Base-by-base conservation (phyloP, 2,888 invertebrate genomes). In the Pterostichus madidus region DNA sequence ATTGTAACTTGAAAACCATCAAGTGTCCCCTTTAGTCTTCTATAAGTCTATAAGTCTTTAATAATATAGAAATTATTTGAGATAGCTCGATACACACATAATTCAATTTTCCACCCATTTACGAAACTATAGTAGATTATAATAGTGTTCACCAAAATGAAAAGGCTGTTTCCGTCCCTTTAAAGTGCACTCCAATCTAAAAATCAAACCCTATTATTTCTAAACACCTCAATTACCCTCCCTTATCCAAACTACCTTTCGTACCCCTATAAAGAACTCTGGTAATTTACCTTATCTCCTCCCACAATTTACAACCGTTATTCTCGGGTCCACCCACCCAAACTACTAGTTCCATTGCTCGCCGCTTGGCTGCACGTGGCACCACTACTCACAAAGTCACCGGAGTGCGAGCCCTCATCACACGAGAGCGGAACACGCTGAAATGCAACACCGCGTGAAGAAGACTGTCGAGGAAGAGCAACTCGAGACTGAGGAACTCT, bases 221-320 rank as follows among this genome's bases (percentile, higher is more conserved):
- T 71, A 71, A 64, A 71, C 44, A 71, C 44, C 68, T 71, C 68
- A 71, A 71, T 71, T 71, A 44, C 56, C 17, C 44, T 71, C 64
- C 44, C 68, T 71, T 64, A 64, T 64, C 64, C 32, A 64, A 71
- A 71, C 15, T 17, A 56, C 15, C 68, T 17, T 71, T 71, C 44
- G 44, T 17, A 71, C 44, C 68, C 44, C 17, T 44, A 71, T 71
- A 71, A 71, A 44, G 68, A 71, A 71, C 46, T 44, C 68, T 6
- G 15, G 44, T 44, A 71, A 71, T 71, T 71, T 44, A 71, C 68
- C 44, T 71, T 71, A 71, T 71, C 68, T 71, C 68, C 44, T 71
- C 17, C 39, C 44, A 44, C 44, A 71, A 71, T 71, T 71, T 44
- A 44, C 68, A 71, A 71, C 68, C 68, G 32, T 71, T 71, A 71